Evolutionary conservation across 1,140 invertebrate species (phyloP), one percentile per base, ranked within the genome.

Genomic region (Polypedilum pembai): DNA sequence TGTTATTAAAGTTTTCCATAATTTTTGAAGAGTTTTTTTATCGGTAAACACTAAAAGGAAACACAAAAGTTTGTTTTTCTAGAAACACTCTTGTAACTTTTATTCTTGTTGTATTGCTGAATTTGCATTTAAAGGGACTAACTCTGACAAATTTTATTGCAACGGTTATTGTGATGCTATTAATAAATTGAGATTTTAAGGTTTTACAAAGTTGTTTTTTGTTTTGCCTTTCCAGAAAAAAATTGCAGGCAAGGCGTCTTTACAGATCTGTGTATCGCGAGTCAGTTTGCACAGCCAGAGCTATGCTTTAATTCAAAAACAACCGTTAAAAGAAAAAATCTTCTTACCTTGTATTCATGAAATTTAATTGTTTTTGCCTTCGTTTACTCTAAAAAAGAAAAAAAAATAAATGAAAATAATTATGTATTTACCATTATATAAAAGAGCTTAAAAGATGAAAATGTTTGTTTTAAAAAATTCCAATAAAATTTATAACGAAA

Each of bases 41-140:
- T n/a, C 17, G 20, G 20, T 20, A 69, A 69, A 69, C 65, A 69
- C 65, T 69, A 69, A 69, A 69, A 69, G 8, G 17, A 56, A 69
- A 69, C 65, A 69, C 65, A 69, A 69, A 69, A 21, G 17, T 69
- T 69, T 69, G 65, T 69, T 10, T 69, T 8, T 20, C 65, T 69
- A n/a, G 18, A 69, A 69, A 69, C 65, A 69, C 65, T 20, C 5
- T 33, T n/a, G 20, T 2, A 69, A 18, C 8, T 21, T 20, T 18
- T 69, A 56, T 69, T 69, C 18, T 69, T 69, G 65, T 18, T 56
- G 45, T 56, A 56, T 15, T 69, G 20, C 20, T 69, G 20, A 20
- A 8, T 69, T 18, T 69, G 1, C 18, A 69, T 69, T n/a, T 69
- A n/a, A 69, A 18, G 17, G 17, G 8, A 18, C 7, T 69, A 20